Conservation (phyloP, 2,888 invertebrate species). For the Mesoligia furuncula region DNA sequence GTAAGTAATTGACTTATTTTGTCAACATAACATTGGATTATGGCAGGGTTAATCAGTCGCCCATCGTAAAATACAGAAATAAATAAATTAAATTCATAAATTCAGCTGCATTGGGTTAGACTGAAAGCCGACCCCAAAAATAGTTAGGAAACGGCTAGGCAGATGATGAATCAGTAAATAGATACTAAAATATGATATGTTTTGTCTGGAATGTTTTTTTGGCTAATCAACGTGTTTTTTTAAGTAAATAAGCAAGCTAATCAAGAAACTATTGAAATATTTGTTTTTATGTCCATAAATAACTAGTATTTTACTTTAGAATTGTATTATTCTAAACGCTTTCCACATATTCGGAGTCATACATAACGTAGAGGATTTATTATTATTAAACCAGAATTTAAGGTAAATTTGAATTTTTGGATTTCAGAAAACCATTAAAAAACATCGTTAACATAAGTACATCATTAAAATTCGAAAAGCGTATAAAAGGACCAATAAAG, state of each 20-base stretch:
- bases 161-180: not conserved
- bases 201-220: not conserved
- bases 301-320: not conserved
- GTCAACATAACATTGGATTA: not conserved
- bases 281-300: not conserved
- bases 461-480: conserved; percentile 15
- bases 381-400: not conserved
- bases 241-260: no score
- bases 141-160: not conserved
- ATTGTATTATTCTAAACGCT: not conserved
- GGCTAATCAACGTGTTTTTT: not conserved
- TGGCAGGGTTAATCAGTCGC: not conserved
- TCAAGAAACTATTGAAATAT: not conserved
- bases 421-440: conserved; percentile 32
- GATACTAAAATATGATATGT: not conserved
- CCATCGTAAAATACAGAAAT: no score
- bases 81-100: no score
- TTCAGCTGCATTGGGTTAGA: not conserved
- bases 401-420: not conserved
- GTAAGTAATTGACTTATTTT: not conserved
- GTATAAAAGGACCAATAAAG: not conserved
- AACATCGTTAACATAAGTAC: conserved; percentile 1
- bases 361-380: not conserved
- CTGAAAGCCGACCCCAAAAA: not conserved
- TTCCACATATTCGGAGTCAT: not conserved